A percentile compares a stretch with the other conserved stretches of the same genome.
Conservation (phyloP, 2,888 invertebrate genomes). For the Thalpophila matura region DNA sequence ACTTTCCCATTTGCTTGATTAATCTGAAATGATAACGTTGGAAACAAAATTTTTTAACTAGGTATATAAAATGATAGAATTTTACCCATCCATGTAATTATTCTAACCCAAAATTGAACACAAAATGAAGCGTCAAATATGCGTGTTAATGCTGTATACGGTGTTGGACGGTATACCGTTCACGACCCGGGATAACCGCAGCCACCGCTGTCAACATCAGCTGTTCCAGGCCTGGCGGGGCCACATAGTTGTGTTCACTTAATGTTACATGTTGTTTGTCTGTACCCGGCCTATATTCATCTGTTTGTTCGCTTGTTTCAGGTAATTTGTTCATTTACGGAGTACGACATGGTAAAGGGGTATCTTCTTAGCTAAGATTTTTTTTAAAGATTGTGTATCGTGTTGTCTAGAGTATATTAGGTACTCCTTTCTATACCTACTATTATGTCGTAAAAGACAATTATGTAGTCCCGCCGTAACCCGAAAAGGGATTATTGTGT, state of each 20-base stretch:
- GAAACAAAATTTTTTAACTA: too few relatives aligned
- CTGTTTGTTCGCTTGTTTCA: conserved; percentile 53
- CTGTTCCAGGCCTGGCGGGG: conserved; percentile 70
- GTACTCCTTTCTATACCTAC: too few relatives aligned
- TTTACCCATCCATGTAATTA: neutral
- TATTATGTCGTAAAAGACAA: neutral
- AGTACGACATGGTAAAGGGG: conserved; percentile 44
- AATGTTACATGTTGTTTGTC: conserved; percentile 54
- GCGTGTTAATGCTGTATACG: conserved; percentile 58
- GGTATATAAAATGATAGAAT: too few relatives aligned
- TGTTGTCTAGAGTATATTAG: too few relatives aligned
- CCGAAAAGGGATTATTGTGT: too few relatives aligned
- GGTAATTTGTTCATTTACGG: conserved; percentile 58
- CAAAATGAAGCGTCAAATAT: conserved; percentile 52
- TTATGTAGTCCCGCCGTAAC: too few relatives aligned
- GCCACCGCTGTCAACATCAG: conserved; percentile 83
- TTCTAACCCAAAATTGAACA: conserved; percentile 29
- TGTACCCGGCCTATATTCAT: conserved; percentile 39
- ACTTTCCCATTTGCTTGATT: too few relatives aligned
- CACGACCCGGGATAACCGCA: conserved; percentile 74
- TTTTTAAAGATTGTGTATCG: neutral
- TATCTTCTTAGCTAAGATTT: conserved; percentile 16
- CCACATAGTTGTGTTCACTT: conserved; percentile 63
- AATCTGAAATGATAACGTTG: too few relatives aligned
- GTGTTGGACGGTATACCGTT: conserved; percentile 60